These are phyloP conservation scores for Apostichopus parvimensis DNA, from an alignment of 35 echinoderm and acorn worm genomes.

Conservation along the genomic window DNA sequence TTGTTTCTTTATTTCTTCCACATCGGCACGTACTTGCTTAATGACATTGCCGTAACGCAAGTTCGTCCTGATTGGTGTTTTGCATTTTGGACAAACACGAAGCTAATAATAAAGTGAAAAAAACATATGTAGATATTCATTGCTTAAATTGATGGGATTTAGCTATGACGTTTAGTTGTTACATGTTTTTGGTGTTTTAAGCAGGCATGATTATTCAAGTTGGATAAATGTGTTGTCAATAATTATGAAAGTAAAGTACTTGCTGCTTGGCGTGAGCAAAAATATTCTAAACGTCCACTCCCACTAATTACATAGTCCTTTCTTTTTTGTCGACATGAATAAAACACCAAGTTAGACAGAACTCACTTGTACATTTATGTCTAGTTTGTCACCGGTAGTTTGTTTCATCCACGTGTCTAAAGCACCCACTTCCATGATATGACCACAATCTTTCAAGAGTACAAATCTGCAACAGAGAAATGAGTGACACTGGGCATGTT, in stretches of 20 bases:
- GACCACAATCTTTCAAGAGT: constrained; percentile 75
- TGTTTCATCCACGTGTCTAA: constrained; percentile 75
- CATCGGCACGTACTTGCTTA: no score
- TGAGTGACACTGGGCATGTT: not conserved
- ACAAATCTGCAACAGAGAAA: constrained; percentile 51
- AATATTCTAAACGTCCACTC: no score
- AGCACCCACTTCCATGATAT: constrained; percentile 67
- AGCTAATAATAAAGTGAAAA: constrained; percentile 18
- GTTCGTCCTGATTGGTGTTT: constrained; percentile 69
- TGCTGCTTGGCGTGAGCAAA: no score
- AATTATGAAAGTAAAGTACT: no score
- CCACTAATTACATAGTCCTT: no score
- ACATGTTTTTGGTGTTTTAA: no score
- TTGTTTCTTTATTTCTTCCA: not conserved
- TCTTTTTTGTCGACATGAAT: not conserved
- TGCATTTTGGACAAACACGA: constrained; percentile 46
- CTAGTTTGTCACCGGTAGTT: not conserved
- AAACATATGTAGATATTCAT: not conserved
- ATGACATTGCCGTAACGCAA: constrained; percentile 80
- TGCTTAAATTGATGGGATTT: no score
- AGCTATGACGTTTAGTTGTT: no score
- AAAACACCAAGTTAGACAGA: not conserved
- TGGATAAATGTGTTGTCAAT: no score
- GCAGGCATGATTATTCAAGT: no score
- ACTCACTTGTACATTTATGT: not conserved